phyloP scores from a whole-genome alignment of 2,888 invertebrate genomes.

The Nomada fucata region DNA sequence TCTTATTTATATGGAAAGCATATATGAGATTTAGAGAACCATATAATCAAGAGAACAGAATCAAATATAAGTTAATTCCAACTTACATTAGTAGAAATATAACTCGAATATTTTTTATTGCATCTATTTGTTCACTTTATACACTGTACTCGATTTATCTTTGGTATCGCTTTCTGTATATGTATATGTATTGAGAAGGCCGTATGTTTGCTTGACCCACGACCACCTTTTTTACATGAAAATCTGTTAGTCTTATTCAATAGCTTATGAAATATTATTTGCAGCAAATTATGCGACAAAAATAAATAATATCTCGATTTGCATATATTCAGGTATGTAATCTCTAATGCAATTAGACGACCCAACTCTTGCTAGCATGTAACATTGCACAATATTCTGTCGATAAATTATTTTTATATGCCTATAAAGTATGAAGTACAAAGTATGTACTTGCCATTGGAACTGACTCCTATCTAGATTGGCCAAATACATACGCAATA shows the following conservation, averaged over 20 bases:
- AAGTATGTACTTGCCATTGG: constrained; percentile 30
- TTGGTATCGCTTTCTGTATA: constrained; percentile 33
- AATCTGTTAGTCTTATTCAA: constrained; percentile 45
- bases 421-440: neutral
- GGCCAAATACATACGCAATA: constrained; percentile 35
- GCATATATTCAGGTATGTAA: constrained; percentile 51
- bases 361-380: constrained; percentile 60
- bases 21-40: neutral
- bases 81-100: neutral
- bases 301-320: constrained; percentile 64
- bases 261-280: constrained; percentile 39
- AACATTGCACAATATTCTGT: constrained; percentile 44
- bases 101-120: constrained; percentile 18
- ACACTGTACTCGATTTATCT: constrained; percentile 31
- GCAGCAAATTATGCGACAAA: constrained; percentile 50
- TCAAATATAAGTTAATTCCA: constrained; percentile 4
- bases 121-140: neutral
- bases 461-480: constrained; percentile 48
- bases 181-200: constrained; percentile 5
- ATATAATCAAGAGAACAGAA: constrained; percentile 8
- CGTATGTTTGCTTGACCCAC: constrained; percentile 1
- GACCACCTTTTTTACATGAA: constrained; percentile 37
- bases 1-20: neutral
- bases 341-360: constrained; percentile 51
- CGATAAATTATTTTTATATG: constrained; percentile 8